Conservation (phyloP, 2,888 invertebrate species). For the Syrphus vitripennis region DNA sequence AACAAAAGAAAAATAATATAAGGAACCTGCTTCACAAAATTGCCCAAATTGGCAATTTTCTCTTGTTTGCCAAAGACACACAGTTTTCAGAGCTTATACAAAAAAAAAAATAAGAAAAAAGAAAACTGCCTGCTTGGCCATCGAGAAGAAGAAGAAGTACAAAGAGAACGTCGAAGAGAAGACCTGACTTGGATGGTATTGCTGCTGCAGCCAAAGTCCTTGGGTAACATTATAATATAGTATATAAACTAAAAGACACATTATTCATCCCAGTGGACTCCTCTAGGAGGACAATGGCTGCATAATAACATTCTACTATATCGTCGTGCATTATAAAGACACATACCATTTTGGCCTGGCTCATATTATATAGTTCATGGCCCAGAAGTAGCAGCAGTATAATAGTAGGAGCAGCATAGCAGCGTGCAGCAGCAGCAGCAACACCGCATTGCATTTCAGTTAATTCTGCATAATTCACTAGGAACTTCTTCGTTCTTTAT, state of each 20-base stretch:
- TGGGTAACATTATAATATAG: slow-evolving; percentile 25
- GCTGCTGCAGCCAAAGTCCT: slow-evolving; percentile 16
- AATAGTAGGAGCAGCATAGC: neutral
- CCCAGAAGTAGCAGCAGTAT: slow-evolving; percentile 21
- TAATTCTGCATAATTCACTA: slow-evolving; percentile 61
- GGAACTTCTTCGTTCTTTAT: slow-evolving; percentile 1
- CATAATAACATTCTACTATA: slow-evolving; percentile 41
- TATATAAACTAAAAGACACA: slow-evolving; percentile 46
- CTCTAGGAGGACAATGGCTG: slow-evolving; percentile 55
- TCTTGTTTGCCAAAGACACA: slow-evolving; percentile 59
- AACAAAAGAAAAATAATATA: slow-evolving; percentile 24
- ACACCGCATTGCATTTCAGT: slow-evolving; percentile 58
- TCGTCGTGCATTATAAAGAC: slow-evolving; percentile 37
- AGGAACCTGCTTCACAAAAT: slow-evolving; percentile 43
- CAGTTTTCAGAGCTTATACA: neutral
- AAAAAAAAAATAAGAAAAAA: neutral
- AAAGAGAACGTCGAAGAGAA: neutral
- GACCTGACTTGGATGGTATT: slow-evolving; percentile 8
- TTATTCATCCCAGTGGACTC: slow-evolving; percentile 40
- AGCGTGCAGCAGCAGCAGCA: neutral
- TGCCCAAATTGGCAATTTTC: slow-evolving; percentile 64
- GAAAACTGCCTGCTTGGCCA: neutral
- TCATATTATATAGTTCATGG: slow-evolving; percentile 52
- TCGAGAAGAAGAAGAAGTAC: neutral
- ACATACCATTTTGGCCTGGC: slow-evolving; percentile 17